Conservation (phyloP, 2,797 vertebrate species). For the Scolopax bukidnonensis region DNA sequence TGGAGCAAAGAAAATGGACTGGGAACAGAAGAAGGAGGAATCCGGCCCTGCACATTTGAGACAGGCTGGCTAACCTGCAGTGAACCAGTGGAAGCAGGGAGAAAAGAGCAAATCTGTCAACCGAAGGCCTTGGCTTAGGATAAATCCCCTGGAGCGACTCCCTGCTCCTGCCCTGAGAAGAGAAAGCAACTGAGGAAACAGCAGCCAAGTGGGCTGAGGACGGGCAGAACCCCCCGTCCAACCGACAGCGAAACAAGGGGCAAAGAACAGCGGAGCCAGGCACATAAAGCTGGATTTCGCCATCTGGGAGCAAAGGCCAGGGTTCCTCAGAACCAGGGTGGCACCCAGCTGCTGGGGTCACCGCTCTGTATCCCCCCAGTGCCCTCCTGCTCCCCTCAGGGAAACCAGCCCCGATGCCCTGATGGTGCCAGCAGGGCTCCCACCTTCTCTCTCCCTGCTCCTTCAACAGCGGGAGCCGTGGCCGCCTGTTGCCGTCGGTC, state of each 20-base stretch:
- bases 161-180: not conserved
- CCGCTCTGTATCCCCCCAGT: fast-evolving
- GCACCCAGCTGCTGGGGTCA: not conserved
- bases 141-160: not conserved
- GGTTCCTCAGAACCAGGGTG: not conserved
- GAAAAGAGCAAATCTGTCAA: not conserved
- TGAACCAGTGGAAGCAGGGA: not conserved
- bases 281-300: not conserved
- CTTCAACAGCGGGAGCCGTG: not conserved
- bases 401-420: not conserved
- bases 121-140: not conserved
- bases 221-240: not conserved
- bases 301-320: not conserved
- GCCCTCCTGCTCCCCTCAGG: not conserved
- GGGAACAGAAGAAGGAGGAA: not conserved
- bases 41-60: not conserved
- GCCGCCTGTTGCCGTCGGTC: not conserved
- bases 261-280: not conserved
- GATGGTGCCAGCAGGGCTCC: not conserved
- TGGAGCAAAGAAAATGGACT: not conserved
- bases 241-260: not conserved
- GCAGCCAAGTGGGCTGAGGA: not conserved
- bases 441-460: not conserved
- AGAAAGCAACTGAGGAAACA: not conserved
- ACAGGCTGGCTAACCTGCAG: not conserved